Conservation (phyloP, 92 coral and sea anemone species). For the Bergia sp. region DNA sequence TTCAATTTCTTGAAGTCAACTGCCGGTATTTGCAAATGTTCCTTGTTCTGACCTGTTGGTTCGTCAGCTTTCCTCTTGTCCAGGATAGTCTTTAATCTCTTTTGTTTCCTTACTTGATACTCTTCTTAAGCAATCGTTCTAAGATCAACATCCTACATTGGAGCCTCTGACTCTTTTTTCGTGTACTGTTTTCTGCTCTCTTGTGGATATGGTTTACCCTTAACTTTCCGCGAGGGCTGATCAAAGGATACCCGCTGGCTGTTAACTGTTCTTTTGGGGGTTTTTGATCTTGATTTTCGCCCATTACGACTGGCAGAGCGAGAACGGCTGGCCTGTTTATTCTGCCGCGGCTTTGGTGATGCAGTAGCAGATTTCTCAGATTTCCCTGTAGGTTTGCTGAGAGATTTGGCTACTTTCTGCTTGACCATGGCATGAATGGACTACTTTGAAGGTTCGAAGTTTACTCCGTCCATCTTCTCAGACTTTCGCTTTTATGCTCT, state of each 20-base stretch:
- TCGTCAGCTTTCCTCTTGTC: too few species aligned
- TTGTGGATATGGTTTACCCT: neutral
- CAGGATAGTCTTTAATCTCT: too few species aligned
- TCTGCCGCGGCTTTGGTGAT: neutral
- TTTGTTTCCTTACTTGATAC: too few species aligned
- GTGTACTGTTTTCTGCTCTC: too few species aligned
- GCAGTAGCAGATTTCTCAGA: neutral
- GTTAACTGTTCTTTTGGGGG: constrained; percentile 10
- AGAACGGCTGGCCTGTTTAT: constrained; percentile 1
- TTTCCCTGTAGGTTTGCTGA: neutral
- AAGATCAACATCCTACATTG: too few species aligned
- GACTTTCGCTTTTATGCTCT: neutral
- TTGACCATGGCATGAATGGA: constrained; percentile 5
- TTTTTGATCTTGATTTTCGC: constrained; percentile 11
- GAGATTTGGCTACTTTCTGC: constrained; percentile 12
- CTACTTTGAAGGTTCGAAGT: constrained; percentile 18
- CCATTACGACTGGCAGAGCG: constrained; percentile 19
- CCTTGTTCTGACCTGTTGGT: too few species aligned
- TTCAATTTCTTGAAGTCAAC: too few species aligned
- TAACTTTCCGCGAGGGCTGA: neutral
- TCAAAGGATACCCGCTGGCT: constrained; percentile 24
- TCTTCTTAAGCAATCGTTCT: too few species aligned
- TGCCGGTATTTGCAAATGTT: too few species aligned
- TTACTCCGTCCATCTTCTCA: neutral
- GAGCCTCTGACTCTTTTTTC: too few species aligned